Percentiles rank a stretch among this genome's conserved stretches.
phyloP scores from a whole-genome alignment of 2,888 invertebrate species.

The Cheilosia vernalis region DNA sequence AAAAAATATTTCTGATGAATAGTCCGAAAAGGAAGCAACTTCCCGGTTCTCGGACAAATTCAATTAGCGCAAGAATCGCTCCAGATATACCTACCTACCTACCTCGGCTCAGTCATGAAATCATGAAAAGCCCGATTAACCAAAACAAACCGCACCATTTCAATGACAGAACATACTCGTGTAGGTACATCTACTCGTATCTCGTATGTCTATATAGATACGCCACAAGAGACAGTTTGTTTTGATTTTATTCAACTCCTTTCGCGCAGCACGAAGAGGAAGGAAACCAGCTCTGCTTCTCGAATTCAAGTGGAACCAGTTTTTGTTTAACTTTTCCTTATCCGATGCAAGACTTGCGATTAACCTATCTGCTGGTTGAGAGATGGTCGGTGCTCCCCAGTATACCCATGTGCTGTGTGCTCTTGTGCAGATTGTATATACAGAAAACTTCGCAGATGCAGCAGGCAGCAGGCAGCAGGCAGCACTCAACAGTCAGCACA shows the following conservation, averaged over 20 bases:
- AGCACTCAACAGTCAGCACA: slow-evolving; percentile 42
- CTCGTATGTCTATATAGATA: not conserved
- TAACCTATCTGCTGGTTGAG: slow-evolving; percentile 61
- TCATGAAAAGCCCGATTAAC: not conserved
- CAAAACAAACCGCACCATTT: slow-evolving; percentile 8
- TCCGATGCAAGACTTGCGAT: slow-evolving; percentile 68
- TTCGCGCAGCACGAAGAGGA: slow-evolving; percentile 10
- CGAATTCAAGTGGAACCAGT: slow-evolving; percentile 70
- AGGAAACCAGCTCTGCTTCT: slow-evolving; percentile 56
- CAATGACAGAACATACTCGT: not conserved
- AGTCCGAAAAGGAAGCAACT: too few relatives aligned
- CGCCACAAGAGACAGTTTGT: slow-evolving; percentile 3
- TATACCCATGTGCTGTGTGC: slow-evolving; percentile 10
- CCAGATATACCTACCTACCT: not conserved
- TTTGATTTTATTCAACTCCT: slow-evolving; percentile 22
- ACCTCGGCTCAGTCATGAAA: not conserved
- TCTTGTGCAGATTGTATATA: slow-evolving; percentile 49
- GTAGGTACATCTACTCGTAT: too few relatives aligned
- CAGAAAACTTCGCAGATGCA: slow-evolving; percentile 44
- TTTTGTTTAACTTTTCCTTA: slow-evolving; percentile 73
- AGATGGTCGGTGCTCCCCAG: slow-evolving; percentile 39
- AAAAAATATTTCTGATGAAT: too few relatives aligned
- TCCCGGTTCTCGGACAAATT: not conserved
- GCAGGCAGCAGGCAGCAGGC: slow-evolving; percentile 61
- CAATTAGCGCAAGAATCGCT: not conserved